phyloP scores from a whole-genome alignment of 2,888 invertebrate genomes.

The Lepas anatifera region DNA sequence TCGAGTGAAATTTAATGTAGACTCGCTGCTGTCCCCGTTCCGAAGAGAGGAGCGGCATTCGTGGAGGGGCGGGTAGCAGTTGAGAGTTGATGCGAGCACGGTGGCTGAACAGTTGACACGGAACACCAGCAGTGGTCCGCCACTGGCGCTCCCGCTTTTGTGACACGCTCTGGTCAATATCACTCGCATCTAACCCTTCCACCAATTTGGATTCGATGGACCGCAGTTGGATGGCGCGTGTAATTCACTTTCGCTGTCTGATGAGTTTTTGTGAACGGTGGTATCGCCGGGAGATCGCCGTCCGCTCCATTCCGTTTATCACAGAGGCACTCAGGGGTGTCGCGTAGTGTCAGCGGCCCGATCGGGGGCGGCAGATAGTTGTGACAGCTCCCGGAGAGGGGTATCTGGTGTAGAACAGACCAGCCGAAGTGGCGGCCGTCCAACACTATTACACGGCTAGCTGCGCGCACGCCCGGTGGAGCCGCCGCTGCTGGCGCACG shows the following conservation, averaged over 20 bases:
- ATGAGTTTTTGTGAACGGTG: neutral
- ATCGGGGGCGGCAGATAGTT: neutral
- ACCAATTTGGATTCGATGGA: no score
- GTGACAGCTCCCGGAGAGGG: neutral
- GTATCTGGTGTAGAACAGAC: neutral
- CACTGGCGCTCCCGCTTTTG: no score
- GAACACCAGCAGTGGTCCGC: no score
- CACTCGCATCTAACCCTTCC: no score
- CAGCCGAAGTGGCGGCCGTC: neutral
- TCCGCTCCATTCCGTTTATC: no score
- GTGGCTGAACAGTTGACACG: no score
- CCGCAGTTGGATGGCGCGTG: neutral
- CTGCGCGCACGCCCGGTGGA: no score
- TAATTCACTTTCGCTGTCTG: slow-evolving; percentile 10
- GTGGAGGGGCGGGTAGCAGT: neutral
- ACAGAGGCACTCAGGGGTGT: neutral
- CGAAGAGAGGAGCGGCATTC: neutral
- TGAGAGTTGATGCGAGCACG: no score
- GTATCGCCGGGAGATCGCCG: neutral
- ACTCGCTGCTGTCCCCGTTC: neutral
- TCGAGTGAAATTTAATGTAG: slow-evolving; percentile 1
- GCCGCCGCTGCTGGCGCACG: no score
- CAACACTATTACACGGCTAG: no score
- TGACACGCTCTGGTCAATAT: no score
- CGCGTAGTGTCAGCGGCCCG: neutral